Evolutionary conservation across 2,113 vertebrate species (phyloP), one percentile per base, ranked within the genome.

Genomic region (Apteryx mantelli): DNA sequence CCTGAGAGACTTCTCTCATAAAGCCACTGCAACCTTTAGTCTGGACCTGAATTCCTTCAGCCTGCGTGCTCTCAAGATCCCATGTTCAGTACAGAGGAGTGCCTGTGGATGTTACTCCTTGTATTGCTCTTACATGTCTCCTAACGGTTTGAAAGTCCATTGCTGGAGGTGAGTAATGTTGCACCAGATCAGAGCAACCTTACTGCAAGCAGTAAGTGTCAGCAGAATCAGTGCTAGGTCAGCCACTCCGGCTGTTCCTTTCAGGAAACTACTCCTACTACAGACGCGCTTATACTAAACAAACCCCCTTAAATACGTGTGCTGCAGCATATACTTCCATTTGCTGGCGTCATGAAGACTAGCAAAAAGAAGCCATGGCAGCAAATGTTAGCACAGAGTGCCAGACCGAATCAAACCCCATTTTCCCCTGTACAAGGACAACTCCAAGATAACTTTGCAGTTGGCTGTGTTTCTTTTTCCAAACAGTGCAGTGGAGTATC

Each of bases 291-390:
- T 75, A 52, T 36, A 13, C 95, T 95, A 90, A 94, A 96, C 89
- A 95, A 96, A 80, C 32, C 42, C 56, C 73, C 91, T 75, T 40
- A 56, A 81, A 68, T 36, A 38, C 82, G 46, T 48, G 76, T 60
- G 73, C 82, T 88, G 85, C 64, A 56, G 69, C 89, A 93, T 89
- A 89, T 88, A 89, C 60, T 80, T 94, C 71, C 75, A 32, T 77
- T 60, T 0, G 0, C 89, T 93, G 96, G 95, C 75, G n/a, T 93
- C 95, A 88, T 44, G 64, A 88, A 90, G 82, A 52, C 95, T 95
- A 89, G 89, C 91, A 95, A 93, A 95, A 92, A 93, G 93, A 83
- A 88, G 94, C 95, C 94, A 91, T 90, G 85, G 91, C 95, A 97
- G 96, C 89, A 96, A 85, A 94, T 81, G 68, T 78, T 78, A 95